Evolutionary conservation across 2,113 vertebrate genomes (phyloP).

Genomic region (Ammospiza nelsoni): DNA sequence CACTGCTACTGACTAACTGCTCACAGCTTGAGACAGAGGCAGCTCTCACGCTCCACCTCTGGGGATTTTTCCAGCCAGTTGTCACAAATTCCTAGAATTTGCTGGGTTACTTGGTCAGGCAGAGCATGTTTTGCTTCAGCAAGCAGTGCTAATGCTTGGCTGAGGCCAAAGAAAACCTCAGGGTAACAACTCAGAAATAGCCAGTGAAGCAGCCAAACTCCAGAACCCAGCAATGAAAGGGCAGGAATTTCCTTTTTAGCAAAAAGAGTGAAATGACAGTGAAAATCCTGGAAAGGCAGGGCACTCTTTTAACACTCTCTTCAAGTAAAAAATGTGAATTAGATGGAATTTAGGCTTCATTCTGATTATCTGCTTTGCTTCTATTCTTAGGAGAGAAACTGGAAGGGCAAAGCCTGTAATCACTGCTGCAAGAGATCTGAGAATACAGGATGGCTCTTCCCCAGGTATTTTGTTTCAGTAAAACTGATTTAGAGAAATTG

Average conservation of each 20-base stretch:
- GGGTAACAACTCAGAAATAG: not conserved
- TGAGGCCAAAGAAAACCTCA: not conserved
- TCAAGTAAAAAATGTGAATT: not conserved
- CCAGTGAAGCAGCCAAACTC: not conserved
- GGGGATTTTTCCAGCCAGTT: not conserved
- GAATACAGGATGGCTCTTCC: not conserved
- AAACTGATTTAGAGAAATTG: not conserved
- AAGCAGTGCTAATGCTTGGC: not conserved
- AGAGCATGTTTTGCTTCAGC: not conserved
- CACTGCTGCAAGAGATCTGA: not conserved
- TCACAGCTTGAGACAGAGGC: not conserved
- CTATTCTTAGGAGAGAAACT: not conserved
- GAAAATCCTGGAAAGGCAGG: not conserved
- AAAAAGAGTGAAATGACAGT: not conserved
- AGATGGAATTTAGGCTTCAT: not conserved
- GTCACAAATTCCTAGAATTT: not conserved
- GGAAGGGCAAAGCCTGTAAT: not conserved
- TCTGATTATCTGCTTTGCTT: not conserved
- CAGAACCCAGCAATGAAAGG: not conserved
- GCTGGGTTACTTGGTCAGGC: not conserved
- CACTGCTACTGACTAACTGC: not conserved
- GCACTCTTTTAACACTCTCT: not conserved
- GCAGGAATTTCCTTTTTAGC: not conserved
- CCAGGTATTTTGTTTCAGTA: not conserved
- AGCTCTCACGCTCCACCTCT: not conserved